Evolutionary conservation across 2,113 vertebrate genomes (phyloP), one percentile per base, ranked within the genome.

Genomic region (Polyodon spathula): DNA sequence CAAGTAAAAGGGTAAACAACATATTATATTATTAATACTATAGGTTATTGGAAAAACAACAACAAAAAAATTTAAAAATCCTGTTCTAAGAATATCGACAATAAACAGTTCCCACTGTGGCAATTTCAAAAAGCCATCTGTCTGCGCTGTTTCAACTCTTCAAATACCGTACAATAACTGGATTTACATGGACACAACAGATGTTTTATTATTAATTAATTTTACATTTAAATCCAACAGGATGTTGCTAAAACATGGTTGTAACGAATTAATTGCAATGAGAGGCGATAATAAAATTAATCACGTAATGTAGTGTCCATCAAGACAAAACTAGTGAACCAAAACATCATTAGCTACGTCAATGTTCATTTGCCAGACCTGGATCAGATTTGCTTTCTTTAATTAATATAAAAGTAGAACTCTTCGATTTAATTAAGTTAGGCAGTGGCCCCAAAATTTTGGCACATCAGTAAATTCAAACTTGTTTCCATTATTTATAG

Each of bases 131-230:
- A 50, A 38, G 53, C 73, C 68, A 69, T 70, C 71, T 75, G 73
- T 69, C 63, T 56, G 40, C 1, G 38, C 44, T 54, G 38, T 57
- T 64, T 43, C 46, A 27, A 14, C 37, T 6, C 42, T 59, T 40
- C 48, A 76, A 79, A 73, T 77, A 66, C 54, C 44, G 62, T 70
- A 56, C 62, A 71, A 71, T 78, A 81, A 86, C 82, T 77, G 69
- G 68, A 86, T 85, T 84, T 84, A 76, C 63, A 66, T 64, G 63
- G 42, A 27, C 58, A 64, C 71, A 82, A 78, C 81, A 86, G 81
- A 81, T 86, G 60, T 81, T 78, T 77, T 77, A 79, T 71, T 71
- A 71, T 81, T 83, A 54, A 54, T 54, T 27, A 17, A 81, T 59
- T 72, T 55, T 65, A 68, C 60, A 62, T 82, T 83, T 79, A 73